Conservation (phyloP, 2,888 invertebrate genomes). For the Luffia ferchaultella region DNA sequence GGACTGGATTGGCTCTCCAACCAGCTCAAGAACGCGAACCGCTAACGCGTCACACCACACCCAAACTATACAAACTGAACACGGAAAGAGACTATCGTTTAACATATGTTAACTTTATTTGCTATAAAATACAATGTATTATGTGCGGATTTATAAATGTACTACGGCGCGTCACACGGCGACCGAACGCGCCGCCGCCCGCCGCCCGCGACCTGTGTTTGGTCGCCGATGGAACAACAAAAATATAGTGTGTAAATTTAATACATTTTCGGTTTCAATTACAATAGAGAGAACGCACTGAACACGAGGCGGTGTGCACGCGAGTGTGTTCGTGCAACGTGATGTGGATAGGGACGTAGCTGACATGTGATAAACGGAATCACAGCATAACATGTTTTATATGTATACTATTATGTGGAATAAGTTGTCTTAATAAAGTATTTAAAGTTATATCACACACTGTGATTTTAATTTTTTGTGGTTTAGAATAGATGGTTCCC, state of each 20-base stretch:
- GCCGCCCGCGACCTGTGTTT: conserved; percentile 30
- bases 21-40: conserved; percentile 98
- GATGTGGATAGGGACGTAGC: conserved; percentile 63
- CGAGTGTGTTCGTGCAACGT: conserved; percentile 51
- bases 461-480: conserved; percentile 47
- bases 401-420: conserved; percentile 65
- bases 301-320: conserved; percentile 35
- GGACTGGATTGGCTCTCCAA: conserved; percentile 99
- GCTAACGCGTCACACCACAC: conserved; percentile 67
- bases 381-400: conserved; percentile 63
- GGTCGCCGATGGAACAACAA: conserved; percentile 57
- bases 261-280: conserved; percentile 8
- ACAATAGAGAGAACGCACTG: not conserved
- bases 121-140: conserved; percentile 63
- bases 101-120: conserved; percentile 67
- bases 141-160: conserved; percentile 60
- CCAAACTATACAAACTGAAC: conserved; percentile 40
- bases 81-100: conserved; percentile 66
- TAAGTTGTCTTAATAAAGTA: conserved; percentile 67
- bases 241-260: conserved; percentile 57
- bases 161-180: conserved; percentile 49
- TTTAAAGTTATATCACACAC: conserved; percentile 60
- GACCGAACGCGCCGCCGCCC: conserved; percentile 35
- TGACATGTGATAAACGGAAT: conserved; percentile 60
- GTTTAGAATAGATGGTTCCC: conserved; percentile 30